Conservation (phyloP, 2,888 invertebrate species). For the Argynnis bischoffii region DNA sequence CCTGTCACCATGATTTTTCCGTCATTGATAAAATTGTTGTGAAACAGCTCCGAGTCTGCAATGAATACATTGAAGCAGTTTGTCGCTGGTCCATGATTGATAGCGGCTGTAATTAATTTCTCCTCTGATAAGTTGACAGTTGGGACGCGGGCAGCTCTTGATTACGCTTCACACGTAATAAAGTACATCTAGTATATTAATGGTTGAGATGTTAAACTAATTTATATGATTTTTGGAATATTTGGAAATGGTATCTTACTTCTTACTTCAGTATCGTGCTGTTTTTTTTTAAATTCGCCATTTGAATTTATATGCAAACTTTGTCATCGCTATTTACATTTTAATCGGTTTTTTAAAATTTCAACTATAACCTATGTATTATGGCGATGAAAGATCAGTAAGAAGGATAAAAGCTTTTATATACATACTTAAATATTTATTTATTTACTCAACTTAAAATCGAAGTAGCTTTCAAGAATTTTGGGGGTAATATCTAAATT, state of each 20-base stretch:
- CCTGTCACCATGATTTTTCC: slow-evolving; percentile 14
- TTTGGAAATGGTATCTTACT: background rate
- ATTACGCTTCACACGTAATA: slow-evolving; percentile 51
- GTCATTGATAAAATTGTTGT: slow-evolving; percentile 15
- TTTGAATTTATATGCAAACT: too few relatives aligned
- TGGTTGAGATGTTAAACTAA: slow-evolving; percentile 23
- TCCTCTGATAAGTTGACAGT: slow-evolving; percentile 67
- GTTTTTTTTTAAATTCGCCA: too few relatives aligned
- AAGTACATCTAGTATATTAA: slow-evolving; percentile 40
- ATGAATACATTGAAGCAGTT: slow-evolving; percentile 54
- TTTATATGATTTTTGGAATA: background rate
- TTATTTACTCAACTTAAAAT: too few relatives aligned
- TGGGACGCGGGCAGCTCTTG: slow-evolving; percentile 53
- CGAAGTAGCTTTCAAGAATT: too few relatives aligned
- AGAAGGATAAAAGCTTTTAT: too few relatives aligned
- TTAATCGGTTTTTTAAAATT: too few relatives aligned
- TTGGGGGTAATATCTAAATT: too few relatives aligned
- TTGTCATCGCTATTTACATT: too few relatives aligned
- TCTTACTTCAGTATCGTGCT: background rate
- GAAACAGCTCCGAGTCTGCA: slow-evolving; percentile 32
- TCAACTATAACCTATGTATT: too few relatives aligned
- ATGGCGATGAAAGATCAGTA: too few relatives aligned
- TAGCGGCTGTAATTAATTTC: slow-evolving; percentile 65
- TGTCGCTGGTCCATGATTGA: slow-evolving; percentile 61
- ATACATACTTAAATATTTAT: too few relatives aligned